Conservation (phyloP, 2,888 invertebrate genomes). For the Rhabditoides inermis region DNA sequence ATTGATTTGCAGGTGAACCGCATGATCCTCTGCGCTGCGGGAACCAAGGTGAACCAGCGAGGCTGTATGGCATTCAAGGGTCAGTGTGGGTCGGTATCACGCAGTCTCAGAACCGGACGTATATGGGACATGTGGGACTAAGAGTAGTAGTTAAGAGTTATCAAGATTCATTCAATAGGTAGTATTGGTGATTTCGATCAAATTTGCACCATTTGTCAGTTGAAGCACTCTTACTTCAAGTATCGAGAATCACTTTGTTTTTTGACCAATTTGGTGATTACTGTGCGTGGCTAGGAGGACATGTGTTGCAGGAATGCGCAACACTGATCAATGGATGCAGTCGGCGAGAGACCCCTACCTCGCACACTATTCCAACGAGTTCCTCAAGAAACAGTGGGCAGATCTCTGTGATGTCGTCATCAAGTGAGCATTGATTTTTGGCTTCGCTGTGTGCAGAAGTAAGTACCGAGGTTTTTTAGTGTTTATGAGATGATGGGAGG, state of each 20-base stretch:
- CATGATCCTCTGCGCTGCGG: constrained; percentile 42
- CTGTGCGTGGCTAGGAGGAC: not conserved
- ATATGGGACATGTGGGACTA: no score
- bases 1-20: constrained; percentile 11
- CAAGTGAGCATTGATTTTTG: constrained; percentile 31
- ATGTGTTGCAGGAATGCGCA: constrained; percentile 40
- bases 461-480: no score
- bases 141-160: no score
- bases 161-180: no score
- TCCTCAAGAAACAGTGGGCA: constrained; percentile 45
- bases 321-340: constrained; percentile 49
- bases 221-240: not conserved
- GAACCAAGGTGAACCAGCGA: constrained; percentile 42
- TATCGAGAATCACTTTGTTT: not conserved
- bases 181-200: no score
- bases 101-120: not conserved
- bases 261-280: not conserved
- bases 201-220: no score
- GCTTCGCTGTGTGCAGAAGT: not conserved
- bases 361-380: constrained; percentile 43
- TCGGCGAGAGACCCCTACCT: constrained; percentile 39
- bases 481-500: constrained; percentile 47
- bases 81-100: no score
- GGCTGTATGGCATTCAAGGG: constrained; percentile 49
- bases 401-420: constrained; percentile 50